Base-by-base conservation (phyloP, 2,113 vertebrate genomes). In the Etheostoma spectabile region DNA sequence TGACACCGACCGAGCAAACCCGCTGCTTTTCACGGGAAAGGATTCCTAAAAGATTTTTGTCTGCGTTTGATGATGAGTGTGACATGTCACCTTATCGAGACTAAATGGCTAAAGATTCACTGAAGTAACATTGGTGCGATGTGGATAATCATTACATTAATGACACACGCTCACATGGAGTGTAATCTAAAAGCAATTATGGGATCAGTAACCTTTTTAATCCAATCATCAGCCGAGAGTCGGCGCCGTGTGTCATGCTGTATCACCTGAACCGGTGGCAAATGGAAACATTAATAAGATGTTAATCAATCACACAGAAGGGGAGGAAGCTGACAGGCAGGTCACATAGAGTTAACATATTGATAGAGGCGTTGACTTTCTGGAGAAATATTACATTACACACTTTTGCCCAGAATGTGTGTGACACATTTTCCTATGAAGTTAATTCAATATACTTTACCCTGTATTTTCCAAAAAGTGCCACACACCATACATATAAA, bases 181-280 rank as follows among this genome's bases (percentile, higher is more conserved):
- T 87, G 87, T 91, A 92, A 94, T 94, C 92, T 93, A 93, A 93
- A 94, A 94, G 89, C 91, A 92, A 93, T 93, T 93, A 92, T 82
- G 86, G 90, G 87, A 91, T 92, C 85, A 79, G 80, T 91, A 91
- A 93, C 92, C 92, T 93, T 93, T 94, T 92, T 88, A 93, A 93
- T 91, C 87, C 89, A 89, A 90, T 91, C 88, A 91, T 89, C 83
- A 88, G 3, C 87, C 88, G 3, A 65, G 84, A 80, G 87, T 83
- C 65, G 80, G 86, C 64, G 68, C 78, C 53, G 79, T 53, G 82
- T 84, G 87, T 84, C 84, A 79, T 49, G 77, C 77, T 27, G 83
- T 85, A 90, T 91, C 91, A 91, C 87, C 89, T 91, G 88, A 88
- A 86, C 86, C 71, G 72, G 49, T 53, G 66, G 79, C 82, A 76